These are phyloP conservation scores for Spinus pinus DNA, from an alignment of 2,797 vertebrate species.

Conservation along the genomic window DNA sequence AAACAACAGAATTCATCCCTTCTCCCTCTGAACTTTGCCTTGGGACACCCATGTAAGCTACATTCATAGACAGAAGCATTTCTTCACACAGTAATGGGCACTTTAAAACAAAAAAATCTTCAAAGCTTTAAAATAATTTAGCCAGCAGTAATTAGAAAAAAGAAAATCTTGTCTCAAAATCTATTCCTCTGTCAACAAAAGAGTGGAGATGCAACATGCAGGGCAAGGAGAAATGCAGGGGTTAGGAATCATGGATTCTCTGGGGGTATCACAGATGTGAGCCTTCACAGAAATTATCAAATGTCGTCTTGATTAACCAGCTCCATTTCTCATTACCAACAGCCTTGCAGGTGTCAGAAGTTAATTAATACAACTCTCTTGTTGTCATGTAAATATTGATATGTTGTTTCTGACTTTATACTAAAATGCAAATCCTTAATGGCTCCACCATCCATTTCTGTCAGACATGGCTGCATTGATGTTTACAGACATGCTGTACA, in stretches of 20 bases:
- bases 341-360: conserved; percentile 57
- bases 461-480: neutral
- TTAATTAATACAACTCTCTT: conserved; percentile 55
- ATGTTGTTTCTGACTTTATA: conserved; percentile 26
- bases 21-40: neutral
- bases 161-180: neutral
- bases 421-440: neutral
- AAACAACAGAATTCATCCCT: neutral
- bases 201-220: neutral
- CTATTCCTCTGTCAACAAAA: neutral
- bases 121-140: neutral
- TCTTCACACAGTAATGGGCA: neutral
- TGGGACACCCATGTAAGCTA: neutral
- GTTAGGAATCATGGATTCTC: neutral
- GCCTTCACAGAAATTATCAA: conserved; percentile 47
- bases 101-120: neutral
- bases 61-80: neutral
- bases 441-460: neutral
- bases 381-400: conserved; percentile 54
- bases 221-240: neutral
- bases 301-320: conserved; percentile 42
- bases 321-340: conserved; percentile 40
- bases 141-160: neutral
- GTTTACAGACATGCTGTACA: neutral
- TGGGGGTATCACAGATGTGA: conserved; percentile 39